Evolutionary conservation across 2,797 vertebrate genomes (phyloP).

Genomic region (Scarus forsteni): DNA sequence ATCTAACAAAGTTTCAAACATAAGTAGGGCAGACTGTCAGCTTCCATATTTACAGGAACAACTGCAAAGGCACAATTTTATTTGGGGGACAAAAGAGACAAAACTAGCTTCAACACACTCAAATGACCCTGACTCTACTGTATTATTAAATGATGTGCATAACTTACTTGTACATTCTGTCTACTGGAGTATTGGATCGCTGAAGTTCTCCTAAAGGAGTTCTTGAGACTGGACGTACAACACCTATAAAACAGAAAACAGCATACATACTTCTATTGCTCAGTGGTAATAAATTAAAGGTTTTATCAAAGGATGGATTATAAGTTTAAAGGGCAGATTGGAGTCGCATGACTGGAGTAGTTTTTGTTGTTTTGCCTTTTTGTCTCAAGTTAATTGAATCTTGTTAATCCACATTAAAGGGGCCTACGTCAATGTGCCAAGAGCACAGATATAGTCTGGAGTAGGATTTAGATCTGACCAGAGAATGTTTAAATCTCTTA

Average conservation of each 20-base stretch:
- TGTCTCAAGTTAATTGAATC: slow-evolving; percentile 46
- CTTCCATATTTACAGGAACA: slow-evolving; percentile 20
- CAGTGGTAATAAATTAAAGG: background rate
- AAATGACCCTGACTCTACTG: slow-evolving; percentile 23
- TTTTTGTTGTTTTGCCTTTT: slow-evolving; percentile 27
- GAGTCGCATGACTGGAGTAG: slow-evolving; percentile 20
- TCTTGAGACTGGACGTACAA: slow-evolving; percentile 85
- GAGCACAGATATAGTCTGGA: slow-evolving; percentile 42
- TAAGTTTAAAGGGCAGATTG: slow-evolving; percentile 1
- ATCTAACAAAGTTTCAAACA: slow-evolving; percentile 9
- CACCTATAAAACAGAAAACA: slow-evolving; percentile 78
- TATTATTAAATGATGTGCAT: slow-evolving; percentile 9
- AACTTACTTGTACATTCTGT: slow-evolving; percentile 96
- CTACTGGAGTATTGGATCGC: slow-evolving; percentile 86
- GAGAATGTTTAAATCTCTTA: slow-evolving; percentile 44
- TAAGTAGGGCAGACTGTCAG: slow-evolving; percentile 9
- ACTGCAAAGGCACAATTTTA: slow-evolving; percentile 5
- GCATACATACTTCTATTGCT: background rate
- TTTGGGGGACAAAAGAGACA: slow-evolving; percentile 36
- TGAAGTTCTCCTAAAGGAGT: slow-evolving; percentile 90
- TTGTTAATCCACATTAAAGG: slow-evolving; percentile 55
- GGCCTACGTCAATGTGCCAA: slow-evolving; percentile 45
- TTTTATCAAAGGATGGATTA: slow-evolving; percentile 11
- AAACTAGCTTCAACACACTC: slow-evolving; percentile 53
- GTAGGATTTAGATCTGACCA: slow-evolving; percentile 36